These are phyloP conservation scores for Galeruca laticollis DNA, from an alignment of 2,888 invertebrate genomes.

Conservation along the genomic window DNA sequence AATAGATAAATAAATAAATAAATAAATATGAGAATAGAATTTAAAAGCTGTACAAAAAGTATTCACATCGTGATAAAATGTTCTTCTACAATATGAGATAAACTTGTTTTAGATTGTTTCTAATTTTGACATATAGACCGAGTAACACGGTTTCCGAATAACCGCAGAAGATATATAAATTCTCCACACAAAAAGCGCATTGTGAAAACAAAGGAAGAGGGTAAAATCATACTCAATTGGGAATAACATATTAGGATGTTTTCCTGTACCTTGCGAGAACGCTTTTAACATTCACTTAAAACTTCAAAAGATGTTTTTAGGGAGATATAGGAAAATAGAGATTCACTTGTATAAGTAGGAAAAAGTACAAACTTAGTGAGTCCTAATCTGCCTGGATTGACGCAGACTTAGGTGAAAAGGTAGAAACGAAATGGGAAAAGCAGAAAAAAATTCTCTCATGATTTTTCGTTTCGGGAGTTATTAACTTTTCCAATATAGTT, in stretches of 20 bases:
- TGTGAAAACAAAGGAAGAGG: constrained; percentile 11
- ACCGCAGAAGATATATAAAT: background rate
- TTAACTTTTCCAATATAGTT: constrained; percentile 37
- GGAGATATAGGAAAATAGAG: background rate
- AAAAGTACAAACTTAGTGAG: constrained; percentile 30
- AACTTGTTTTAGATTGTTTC: too few relatives aligned
- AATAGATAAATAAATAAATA: too few relatives aligned
- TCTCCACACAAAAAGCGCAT: background rate
- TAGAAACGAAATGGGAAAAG: constrained; percentile 28
- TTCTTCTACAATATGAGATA: too few relatives aligned
- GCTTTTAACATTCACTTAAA: constrained; percentile 32
- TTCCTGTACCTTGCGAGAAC: constrained; percentile 3
- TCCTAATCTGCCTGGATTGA: constrained; percentile 32
- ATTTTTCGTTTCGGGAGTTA: constrained; percentile 35
- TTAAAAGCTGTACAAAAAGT: too few relatives aligned
- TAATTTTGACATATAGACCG: too few relatives aligned
- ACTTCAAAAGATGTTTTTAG: constrained; percentile 18
- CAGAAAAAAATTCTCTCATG: constrained; percentile 25
- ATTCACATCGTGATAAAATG: too few relatives aligned
- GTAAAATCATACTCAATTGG: constrained; percentile 26
- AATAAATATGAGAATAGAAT: too few relatives aligned
- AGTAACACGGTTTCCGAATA: too few relatives aligned
- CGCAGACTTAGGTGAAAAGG: constrained; percentile 33
- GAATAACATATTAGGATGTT: constrained; percentile 1
- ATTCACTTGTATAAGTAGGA: constrained; percentile 13